Evolutionary conservation across 2,888 invertebrate genomes (phyloP).

Genomic region (Vandiemenella viatica): DNA sequence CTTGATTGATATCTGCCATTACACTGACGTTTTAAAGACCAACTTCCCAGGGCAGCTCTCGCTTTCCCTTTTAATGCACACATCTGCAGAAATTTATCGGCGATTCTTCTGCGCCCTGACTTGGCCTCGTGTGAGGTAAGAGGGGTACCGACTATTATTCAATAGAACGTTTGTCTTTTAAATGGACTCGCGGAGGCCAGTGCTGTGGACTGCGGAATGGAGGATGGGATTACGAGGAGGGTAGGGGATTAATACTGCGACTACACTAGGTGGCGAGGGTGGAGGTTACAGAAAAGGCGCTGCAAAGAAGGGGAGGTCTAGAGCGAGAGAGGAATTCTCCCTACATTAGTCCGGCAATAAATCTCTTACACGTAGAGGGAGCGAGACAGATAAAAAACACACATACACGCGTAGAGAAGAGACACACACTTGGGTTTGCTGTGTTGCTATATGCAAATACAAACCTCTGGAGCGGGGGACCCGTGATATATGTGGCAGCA

Average conservation of each 20-base stretch:
- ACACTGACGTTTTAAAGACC: slow-evolving; percentile 17
- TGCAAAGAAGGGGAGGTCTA: slow-evolving; percentile 3
- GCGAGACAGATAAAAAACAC: slow-evolving; percentile 12
- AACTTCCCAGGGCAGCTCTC: slow-evolving; percentile 5
- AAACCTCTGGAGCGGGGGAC: slow-evolving; percentile 19
- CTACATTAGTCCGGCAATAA: slow-evolving; percentile 32
- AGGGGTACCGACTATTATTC: slow-evolving; percentile 16
- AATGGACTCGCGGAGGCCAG: slow-evolving; percentile 15
- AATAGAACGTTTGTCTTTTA: slow-evolving; percentile 18
- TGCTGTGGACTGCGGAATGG: neutral
- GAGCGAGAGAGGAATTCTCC: slow-evolving; percentile 18
- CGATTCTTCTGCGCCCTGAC: slow-evolving; percentile 13
- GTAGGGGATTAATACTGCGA: slow-evolving; percentile 17
- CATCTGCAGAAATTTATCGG: slow-evolving; percentile 19
- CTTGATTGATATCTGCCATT: slow-evolving; percentile 17
- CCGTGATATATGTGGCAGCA: slow-evolving; percentile 36
- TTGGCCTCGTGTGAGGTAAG: neutral
- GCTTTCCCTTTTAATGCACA: slow-evolving; percentile 20
- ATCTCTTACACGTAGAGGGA: slow-evolving; percentile 22
- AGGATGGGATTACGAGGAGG: slow-evolving; percentile 7
- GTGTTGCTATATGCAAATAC: slow-evolving; percentile 20
- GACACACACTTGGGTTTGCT: slow-evolving; percentile 10
- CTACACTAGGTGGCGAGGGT: slow-evolving; percentile 9
- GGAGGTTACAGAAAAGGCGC: slow-evolving; percentile 5
- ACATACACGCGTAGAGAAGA: slow-evolving; percentile 1